Percentiles rank a stretch among this genome's conserved stretches.
Conservation (phyloP, 2,797 vertebrate species). For the Sebastolobus alascanus region DNA sequence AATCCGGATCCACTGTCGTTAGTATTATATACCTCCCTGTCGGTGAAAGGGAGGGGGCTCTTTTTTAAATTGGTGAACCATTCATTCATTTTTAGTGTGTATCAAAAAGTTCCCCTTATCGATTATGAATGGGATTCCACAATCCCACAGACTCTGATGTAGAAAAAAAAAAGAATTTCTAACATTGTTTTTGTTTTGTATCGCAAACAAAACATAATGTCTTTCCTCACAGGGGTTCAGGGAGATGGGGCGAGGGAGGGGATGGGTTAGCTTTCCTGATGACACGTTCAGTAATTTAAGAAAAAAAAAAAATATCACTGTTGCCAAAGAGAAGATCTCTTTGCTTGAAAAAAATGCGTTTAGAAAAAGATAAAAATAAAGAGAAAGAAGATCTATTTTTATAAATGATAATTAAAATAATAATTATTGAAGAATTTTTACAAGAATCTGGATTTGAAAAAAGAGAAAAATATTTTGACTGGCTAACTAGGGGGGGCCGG, state of each 20-base stretch:
- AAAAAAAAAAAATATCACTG: slow-evolving; percentile 90
- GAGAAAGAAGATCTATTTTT: slow-evolving; percentile 99
- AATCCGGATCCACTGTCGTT: slow-evolving; percentile 99
- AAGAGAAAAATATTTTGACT: slow-evolving; percentile 99
- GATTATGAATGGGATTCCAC: slow-evolving; percentile 88
- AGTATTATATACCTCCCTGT: slow-evolving; percentile 94
- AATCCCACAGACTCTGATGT: slow-evolving; percentile 89
- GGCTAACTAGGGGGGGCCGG: slow-evolving; percentile 95
- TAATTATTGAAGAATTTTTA: slow-evolving; percentile 99
- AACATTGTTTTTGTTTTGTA: slow-evolving; percentile 98
- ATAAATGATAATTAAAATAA: slow-evolving; percentile 97
- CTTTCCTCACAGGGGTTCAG: slow-evolving; percentile 93
- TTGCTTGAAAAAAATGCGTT: slow-evolving; percentile 98
- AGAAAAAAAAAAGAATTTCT: slow-evolving; percentile 89
- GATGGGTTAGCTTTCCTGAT: slow-evolving; percentile 94
- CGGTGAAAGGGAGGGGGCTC: slow-evolving; percentile 89
- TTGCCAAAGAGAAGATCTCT: slow-evolving; percentile 99
- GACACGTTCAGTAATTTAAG: slow-evolving; percentile 95
- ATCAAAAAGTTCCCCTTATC: slow-evolving; percentile 88
- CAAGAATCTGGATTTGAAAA: slow-evolving; percentile 99
- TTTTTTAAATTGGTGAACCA: slow-evolving; percentile 98
- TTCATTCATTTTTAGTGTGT: slow-evolving; percentile 95
- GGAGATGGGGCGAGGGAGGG: slow-evolving; percentile 94
- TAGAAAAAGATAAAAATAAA: slow-evolving; percentile 99
- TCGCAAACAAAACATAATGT: slow-evolving; percentile 97